Evolutionary conservation across 2,888 invertebrate species (phyloP), one percentile per base, ranked within the genome.

Genomic region (Resseliella maxima): DNA sequence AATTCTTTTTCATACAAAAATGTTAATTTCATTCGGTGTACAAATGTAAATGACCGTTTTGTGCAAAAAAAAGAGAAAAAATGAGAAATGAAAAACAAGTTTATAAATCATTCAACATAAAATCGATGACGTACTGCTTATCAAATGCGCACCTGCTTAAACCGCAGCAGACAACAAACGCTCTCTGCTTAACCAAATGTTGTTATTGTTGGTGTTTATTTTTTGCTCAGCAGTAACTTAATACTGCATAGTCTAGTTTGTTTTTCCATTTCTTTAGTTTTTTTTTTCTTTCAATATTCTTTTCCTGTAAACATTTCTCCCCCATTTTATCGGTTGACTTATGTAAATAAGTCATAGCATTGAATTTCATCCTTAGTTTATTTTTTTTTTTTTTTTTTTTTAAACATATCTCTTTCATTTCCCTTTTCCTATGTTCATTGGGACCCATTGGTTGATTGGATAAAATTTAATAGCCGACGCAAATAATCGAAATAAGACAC

Each of bases 101-200:
- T 72, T 72, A 31, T 72, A 31, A 72, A 15, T 35, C 18, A 31
- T 72, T 72, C 31, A 83, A 35, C 81, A 81, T 0, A 83, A 38
- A 83, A 38, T 2, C 83, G 83, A 83, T 83, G 83, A 83, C 83
- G 83, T 83, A 83, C 41, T 83, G 24, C 41, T 36, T 83, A 83
- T 83, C 36, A n/a, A 72, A 72, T 72, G 38, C 36, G 83, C 83
- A 83, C 83, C 83, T 83, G 83, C 83, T 83, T 83, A 24, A 83
- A 38, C 83, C 83, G 83, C 83, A n/a, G n/a, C n/a, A 83, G 83
- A 38, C 83, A 83, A 38, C 38, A 38, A 83, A 83, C 83, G 38
- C 12, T 83, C 38, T 21, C 24, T 12, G 83, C 38, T 10, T 12
- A 0, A 6, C n/a, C 1, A 6, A 38, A 8, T 38, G 38, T 83